phyloP scores from a whole-genome alignment of 2,797 vertebrate species.

The Typhlichthys subterraneus region DNA sequence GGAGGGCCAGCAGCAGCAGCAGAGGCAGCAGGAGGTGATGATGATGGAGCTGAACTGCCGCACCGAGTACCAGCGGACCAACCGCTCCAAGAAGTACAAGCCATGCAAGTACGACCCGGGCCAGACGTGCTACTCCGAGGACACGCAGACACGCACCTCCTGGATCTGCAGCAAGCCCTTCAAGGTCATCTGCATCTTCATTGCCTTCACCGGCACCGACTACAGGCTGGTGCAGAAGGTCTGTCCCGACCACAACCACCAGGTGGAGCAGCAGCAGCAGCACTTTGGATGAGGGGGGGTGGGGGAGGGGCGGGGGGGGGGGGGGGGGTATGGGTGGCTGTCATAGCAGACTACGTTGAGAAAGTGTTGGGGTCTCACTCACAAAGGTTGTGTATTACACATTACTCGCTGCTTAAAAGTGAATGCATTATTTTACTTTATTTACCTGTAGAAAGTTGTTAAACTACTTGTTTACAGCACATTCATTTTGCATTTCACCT shows the following conservation, averaged over 20 bases:
- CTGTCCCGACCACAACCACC: constrained; percentile 95
- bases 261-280: constrained; percentile 79
- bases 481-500: too few species aligned
- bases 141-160: constrained; percentile 92
- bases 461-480: too few species aligned
- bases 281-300: constrained; percentile 79
- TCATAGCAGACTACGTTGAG: too few species aligned
- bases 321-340: not conserved
- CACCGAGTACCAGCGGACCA: constrained; percentile 93
- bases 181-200: constrained; percentile 98
- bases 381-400: too few species aligned
- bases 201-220: constrained; percentile 94
- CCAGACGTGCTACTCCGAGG: constrained; percentile 92
- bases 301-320: too few species aligned
- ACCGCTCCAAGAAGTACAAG: constrained; percentile 90
- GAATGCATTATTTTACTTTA: too few species aligned
- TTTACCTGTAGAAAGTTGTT: too few species aligned
- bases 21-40: constrained; percentile 76
- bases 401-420: too few species aligned
- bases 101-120: constrained; percentile 91
- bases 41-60: constrained; percentile 89
- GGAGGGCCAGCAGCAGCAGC: constrained; percentile 69
- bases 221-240: constrained; percentile 98
- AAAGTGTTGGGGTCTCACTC: too few species aligned
- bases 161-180: constrained; percentile 98